phyloP scores from a whole-genome alignment of 2,888 invertebrate species.

The Brachyptera risi region DNA sequence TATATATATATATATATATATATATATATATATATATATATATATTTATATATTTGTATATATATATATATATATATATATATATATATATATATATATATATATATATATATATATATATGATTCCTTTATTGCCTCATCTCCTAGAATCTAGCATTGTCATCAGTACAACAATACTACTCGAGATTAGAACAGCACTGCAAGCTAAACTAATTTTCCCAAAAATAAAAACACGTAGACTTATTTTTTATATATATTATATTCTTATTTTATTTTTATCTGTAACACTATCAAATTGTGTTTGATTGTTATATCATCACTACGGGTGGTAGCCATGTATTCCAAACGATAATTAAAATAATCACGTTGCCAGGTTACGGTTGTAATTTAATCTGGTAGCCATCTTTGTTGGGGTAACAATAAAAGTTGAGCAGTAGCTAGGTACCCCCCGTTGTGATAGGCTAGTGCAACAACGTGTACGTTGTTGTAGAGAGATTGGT shows the following conservation, averaged over 20 bases:
- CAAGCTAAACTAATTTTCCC: not conserved
- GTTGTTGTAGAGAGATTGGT: not conserved
- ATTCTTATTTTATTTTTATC: not conserved
- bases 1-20: too few species aligned
- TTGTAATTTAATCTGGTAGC: not conserved
- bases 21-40: too few species aligned
- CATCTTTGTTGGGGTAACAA: conserved; percentile 1
- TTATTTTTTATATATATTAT: not conserved
- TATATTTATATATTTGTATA: too few species aligned
- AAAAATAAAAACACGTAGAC: not conserved
- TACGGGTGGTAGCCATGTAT: not conserved
- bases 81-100: too few species aligned
- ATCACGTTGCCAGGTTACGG: not conserved
- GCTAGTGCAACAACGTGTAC: not conserved
- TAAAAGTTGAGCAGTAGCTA: not conserved
- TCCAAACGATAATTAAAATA: not conserved
- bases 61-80: too few species aligned
- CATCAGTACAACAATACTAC: not conserved
- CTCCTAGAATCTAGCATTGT: not conserved
- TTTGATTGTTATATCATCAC: not conserved
- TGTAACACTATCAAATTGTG: not conserved
- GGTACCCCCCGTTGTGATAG: not conserved
- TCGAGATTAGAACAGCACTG: not conserved
- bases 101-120: too few species aligned
- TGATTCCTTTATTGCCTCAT: too few species aligned